Evolutionary conservation across 2,888 invertebrate species (phyloP).

Genomic region (Erebia ligea): DNA sequence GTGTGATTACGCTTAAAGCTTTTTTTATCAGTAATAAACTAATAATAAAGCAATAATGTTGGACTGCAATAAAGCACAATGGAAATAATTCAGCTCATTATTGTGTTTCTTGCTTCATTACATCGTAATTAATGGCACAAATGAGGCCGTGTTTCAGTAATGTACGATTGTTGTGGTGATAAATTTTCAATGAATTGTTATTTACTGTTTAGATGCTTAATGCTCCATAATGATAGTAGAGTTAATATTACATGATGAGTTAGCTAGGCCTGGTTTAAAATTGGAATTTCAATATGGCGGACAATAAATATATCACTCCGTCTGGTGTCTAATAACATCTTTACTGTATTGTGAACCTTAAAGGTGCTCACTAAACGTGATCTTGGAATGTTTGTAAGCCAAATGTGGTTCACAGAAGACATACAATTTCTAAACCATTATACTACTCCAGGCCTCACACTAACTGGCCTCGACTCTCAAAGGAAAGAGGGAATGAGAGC

Average conservation of each 20-base stretch:
- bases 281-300: constrained; percentile 5
- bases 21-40: not conserved
- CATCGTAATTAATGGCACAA: constrained; percentile 59
- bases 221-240: not conserved
- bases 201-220: constrained; percentile 42
- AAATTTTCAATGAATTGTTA: constrained; percentile 28
- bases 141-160: constrained; percentile 43
- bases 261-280: not conserved
- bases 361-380: not conserved
- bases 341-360: not conserved
- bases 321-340: not conserved
- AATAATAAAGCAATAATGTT: not conserved
- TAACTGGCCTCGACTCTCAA: no score
- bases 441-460: no score
- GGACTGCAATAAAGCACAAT: constrained; percentile 43
- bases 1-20: not conserved
- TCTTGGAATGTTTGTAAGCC: not conserved
- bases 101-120: constrained; percentile 64
- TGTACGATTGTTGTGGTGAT: constrained; percentile 31
- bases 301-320: not conserved
- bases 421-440: no score
- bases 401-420: not conserved
- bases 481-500: no score
- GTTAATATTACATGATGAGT: not conserved
- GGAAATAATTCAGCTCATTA: constrained; percentile 74